Evolutionary conservation across 2,888 invertebrate species (phyloP), one percentile per base, ranked within the genome.

Genomic region (Rhaphigaster nebulosa): DNA sequence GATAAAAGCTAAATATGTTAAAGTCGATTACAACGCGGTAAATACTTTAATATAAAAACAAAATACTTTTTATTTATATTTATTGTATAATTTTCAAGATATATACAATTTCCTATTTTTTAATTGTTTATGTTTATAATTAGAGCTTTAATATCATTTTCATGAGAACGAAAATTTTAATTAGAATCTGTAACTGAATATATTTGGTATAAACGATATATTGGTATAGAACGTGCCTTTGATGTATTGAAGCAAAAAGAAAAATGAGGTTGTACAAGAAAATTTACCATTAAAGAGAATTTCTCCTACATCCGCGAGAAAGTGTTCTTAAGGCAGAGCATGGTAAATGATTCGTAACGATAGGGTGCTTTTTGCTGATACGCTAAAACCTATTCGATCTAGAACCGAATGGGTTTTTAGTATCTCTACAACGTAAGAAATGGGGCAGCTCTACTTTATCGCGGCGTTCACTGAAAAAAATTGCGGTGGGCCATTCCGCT

Each of bases 291-390:
- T 76, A 38, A 34, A 38, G 38, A 12, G 38, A 76, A 76, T 38
- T 38, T 38, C 38, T 76, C 70, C 38, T 76, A 38, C 70, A 76
- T 38, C 70, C 70, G 70, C 34, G 70, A 38, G 18, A 76, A 76
- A 76, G 20, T 38, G 70, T 76, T 76, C 70, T 76, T 5, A 38
- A 38, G 70, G 70, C 70, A 76, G 70, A 38, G 70, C 70, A 76
- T 76, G 70, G 70, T 76, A 76, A 76, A 76, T 76, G 70, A 76
- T 76, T 76, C 70, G 70, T 76, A 76, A 76, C 34, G 70, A 34
- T 76, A 38, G 70, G 70, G 70, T 76, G 70, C 70, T 76, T 76
- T 76, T 76, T 76, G 70, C 70, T 76, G 70, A 76, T 76, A 76
- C 34, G 70, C 34, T 34, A 38, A 76, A 76, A 76, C 70, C 70